phyloP scores from a whole-genome alignment of 2,888 invertebrate species.

The Brachyptera risi region DNA sequence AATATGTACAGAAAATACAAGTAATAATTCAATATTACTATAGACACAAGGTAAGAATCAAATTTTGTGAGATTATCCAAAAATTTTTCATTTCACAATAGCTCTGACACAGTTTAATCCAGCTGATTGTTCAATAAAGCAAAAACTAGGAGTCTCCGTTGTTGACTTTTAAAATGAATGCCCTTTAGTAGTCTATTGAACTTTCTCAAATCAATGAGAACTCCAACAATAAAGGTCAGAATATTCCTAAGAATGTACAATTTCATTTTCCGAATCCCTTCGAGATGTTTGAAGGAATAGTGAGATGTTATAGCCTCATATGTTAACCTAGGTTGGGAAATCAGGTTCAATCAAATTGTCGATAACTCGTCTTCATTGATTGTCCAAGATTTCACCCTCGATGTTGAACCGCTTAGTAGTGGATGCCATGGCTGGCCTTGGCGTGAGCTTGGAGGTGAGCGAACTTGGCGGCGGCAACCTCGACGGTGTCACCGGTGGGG shows the following conservation, averaged over 20 bases:
- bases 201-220: not conserved
- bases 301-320: no score
- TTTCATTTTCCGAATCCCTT: no score
- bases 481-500: constrained; percentile 42
- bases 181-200: not conserved
- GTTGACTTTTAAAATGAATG: not conserved
- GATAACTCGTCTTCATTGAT: no score
- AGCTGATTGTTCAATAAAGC: constrained; percentile 1
- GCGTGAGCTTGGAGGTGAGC: constrained; percentile 43
- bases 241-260: no score
- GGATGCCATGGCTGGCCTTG: not conserved
- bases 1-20: constrained; percentile 3
- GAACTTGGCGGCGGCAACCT: constrained; percentile 52
- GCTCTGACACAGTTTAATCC: constrained; percentile 14
- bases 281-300: no score
- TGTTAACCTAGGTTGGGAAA: no score
- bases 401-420: no score
- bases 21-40: not conserved
- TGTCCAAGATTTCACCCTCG: no score
- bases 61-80: constrained; percentile 6
- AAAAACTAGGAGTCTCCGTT: not conserved
- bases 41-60: constrained; percentile 3
- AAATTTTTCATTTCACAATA: constrained; percentile 4
- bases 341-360: no score
- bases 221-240: no score